These are phyloP conservation scores for Anisognathus igniventris DNA, from an alignment of 2,797 vertebrate species.

Conservation along the genomic window DNA sequence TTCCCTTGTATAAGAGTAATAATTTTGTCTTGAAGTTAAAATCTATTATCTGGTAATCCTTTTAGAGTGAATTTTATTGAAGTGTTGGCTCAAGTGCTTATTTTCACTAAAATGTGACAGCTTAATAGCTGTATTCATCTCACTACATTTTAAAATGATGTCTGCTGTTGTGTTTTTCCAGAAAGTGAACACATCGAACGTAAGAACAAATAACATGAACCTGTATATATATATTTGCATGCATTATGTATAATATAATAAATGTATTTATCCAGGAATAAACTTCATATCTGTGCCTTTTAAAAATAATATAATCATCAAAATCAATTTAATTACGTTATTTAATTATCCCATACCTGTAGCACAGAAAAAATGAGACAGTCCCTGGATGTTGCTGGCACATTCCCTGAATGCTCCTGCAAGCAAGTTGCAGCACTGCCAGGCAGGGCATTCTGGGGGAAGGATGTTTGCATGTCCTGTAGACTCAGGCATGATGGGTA, in stretches of 20 bases:
- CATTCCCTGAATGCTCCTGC: accelerated
- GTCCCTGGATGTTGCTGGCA: background rate
- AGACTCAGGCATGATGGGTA: background rate
- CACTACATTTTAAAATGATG: background rate
- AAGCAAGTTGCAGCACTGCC: background rate
- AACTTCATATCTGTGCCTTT: background rate
- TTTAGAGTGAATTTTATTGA: background rate
- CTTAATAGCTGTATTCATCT: background rate
- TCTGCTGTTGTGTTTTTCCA: background rate
- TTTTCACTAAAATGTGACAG: background rate
- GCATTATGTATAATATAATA: background rate
- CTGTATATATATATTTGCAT: background rate
- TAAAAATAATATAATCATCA: background rate
- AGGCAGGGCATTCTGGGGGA: background rate
- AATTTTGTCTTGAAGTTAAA: background rate
- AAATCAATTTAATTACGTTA: background rate
- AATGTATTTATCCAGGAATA: background rate
- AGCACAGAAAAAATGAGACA: background rate
- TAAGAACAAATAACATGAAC: background rate
- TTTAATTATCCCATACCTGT: background rate
- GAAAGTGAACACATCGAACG: accelerated
- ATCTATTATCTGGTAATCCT: background rate
- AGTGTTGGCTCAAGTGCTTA: background rate
- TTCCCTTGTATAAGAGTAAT: background rate
- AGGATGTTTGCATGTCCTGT: background rate